These are phyloP conservation scores for Allolobophora icterica DNA, from an alignment of 2,888 invertebrate species.

Conservation along the genomic window DNA sequence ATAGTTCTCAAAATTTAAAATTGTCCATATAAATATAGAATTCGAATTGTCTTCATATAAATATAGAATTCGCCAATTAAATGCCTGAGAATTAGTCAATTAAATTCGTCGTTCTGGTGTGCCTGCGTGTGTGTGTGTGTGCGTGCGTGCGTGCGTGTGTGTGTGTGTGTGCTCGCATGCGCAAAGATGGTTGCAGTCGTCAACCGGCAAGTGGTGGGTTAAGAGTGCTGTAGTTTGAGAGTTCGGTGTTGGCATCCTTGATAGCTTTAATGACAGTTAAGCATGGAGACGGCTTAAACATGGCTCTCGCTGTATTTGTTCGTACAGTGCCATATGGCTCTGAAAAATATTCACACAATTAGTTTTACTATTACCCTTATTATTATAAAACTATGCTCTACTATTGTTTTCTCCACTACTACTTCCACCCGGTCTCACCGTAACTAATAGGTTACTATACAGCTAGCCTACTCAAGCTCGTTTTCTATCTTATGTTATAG, in stretches of 20 bases:
- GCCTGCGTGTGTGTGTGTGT: neutral
- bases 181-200: neutral
- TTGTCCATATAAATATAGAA: neutral
- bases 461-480: too few relatives aligned
- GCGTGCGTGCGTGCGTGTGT: neutral
- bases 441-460: too few relatives aligned
- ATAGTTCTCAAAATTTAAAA: too few relatives aligned
- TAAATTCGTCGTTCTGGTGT: too few relatives aligned
- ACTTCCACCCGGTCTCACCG: too few relatives aligned
- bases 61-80: neutral
- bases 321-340: neutral
- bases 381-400: too few relatives aligned
- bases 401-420: too few relatives aligned
- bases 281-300: neutral
- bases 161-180: neutral
- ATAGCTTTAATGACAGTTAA: neutral
- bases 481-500: too few relatives aligned
- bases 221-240: neutral
- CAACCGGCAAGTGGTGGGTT: neutral
- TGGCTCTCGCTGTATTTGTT: constrained; percentile 3
- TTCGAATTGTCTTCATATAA: neutral
- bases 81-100: too few relatives aligned
- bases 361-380: too few relatives aligned
- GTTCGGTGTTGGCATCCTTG: neutral
- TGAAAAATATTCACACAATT: neutral